Percentiles rank a stretch among this genome's conserved stretches.
Evolutionary conservation across 2,797 vertebrate genomes (phyloP).

Genomic region (Austrolebias charrua): DNA sequence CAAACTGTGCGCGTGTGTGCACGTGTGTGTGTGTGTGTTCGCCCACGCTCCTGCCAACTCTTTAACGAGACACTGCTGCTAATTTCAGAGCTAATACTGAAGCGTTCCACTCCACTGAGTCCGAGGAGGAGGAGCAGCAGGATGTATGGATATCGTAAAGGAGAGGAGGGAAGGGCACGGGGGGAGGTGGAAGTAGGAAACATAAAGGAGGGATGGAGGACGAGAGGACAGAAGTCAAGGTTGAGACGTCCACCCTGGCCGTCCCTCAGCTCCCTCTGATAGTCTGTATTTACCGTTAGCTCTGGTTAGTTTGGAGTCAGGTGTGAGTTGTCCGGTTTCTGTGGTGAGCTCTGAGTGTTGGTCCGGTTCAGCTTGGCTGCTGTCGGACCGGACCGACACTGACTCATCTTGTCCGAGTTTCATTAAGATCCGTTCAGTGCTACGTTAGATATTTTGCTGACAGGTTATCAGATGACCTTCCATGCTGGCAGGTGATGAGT

Average conservation of each 20-base stretch:
- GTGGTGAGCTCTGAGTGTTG: too few species aligned
- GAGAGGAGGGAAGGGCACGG: slow-evolving; percentile 46
- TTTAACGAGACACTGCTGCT: slow-evolving; percentile 94
- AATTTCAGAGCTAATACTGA: slow-evolving; percentile 98
- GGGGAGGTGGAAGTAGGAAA: not conserved
- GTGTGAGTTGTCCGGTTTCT: too few species aligned
- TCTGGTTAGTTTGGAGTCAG: too few species aligned
- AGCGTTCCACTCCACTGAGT: slow-evolving; percentile 89
- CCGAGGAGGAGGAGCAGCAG: slow-evolving; percentile 73
- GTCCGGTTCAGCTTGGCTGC: too few species aligned
- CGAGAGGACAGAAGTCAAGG: not conserved
- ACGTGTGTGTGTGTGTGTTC: slow-evolving; percentile 16
- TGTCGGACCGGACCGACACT: too few species aligned
- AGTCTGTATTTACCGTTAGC: too few species aligned
- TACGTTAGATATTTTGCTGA: too few species aligned
- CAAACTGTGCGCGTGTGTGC: slow-evolving; percentile 37
- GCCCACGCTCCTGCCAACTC: slow-evolving; percentile 84
- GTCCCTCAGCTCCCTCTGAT: too few species aligned
- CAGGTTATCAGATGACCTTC: too few species aligned
- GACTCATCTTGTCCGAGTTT: too few species aligned
- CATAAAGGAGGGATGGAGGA: not conserved
- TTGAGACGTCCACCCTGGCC: slow-evolving; percentile 25
- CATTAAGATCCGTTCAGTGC: too few species aligned
- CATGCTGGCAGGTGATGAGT: too few species aligned
- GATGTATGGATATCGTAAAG: slow-evolving; percentile 3